Evolutionary conservation across 2,113 vertebrate genomes (phyloP).

Genomic region (Cheilinus undulatus): DNA sequence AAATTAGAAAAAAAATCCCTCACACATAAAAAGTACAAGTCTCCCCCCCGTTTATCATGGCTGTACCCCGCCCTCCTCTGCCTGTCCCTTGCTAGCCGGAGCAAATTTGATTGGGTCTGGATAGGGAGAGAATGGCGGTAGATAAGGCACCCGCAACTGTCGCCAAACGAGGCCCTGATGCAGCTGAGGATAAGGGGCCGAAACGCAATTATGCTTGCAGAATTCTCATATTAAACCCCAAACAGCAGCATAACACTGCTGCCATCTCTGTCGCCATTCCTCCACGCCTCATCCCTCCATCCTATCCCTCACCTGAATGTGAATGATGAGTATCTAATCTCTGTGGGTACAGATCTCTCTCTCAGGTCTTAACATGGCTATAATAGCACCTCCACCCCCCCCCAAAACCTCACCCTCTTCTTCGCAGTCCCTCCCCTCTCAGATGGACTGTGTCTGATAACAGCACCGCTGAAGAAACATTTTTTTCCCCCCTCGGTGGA

Average conservation of each 20-base stretch:
- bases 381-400: slow-evolving; percentile 62
- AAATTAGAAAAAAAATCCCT: slow-evolving; percentile 64
- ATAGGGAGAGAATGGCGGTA: slow-evolving; percentile 82
- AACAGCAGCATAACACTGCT: slow-evolving; percentile 55
- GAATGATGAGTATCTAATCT: slow-evolving; percentile 82
- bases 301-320: slow-evolving; percentile 54
- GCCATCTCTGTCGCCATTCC: slow-evolving; percentile 46
- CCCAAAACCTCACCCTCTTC: not conserved
- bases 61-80: slow-evolving; percentile 69
- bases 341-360: slow-evolving; percentile 75
- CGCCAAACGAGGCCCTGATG: slow-evolving; percentile 81
- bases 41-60: slow-evolving; percentile 70
- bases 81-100: slow-evolving; percentile 70
- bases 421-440: slow-evolving; percentile 46
- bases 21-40: slow-evolving; percentile 66
- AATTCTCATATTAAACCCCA: slow-evolving; percentile 81
- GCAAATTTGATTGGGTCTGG: slow-evolving; percentile 84
- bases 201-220: slow-evolving; percentile 80
- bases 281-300: slow-evolving; percentile 43
- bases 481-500: slow-evolving; percentile 29
- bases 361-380: slow-evolving; percentile 79
- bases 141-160: slow-evolving; percentile 84
- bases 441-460: slow-evolving; percentile 77
- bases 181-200: slow-evolving; percentile 80
- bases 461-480: slow-evolving; percentile 42